phyloP scores from a whole-genome alignment of 1,140 invertebrate genomes.

The Yoshiicerus persimilis region DNA sequence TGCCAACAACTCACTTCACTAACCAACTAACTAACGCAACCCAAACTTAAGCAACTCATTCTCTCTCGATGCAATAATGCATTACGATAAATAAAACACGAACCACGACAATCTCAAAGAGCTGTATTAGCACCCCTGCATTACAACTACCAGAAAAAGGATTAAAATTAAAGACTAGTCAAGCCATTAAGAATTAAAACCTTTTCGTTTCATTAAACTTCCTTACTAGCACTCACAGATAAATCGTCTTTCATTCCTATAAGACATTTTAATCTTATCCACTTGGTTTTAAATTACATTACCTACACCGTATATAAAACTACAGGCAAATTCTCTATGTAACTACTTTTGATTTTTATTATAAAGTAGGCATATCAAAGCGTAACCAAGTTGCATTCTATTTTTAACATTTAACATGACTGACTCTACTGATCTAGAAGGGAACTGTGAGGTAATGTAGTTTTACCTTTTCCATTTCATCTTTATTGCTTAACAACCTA shows the following conservation, averaged over 20 bases:
- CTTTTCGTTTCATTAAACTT: neutral
- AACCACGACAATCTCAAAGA: neutral
- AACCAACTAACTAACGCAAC: neutral
- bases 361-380: no score
- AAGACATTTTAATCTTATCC: no score
- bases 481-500: neutral
- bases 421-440: neutral
- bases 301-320: no score
- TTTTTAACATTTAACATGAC: neutral
- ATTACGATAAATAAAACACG: neutral
- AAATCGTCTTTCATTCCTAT: no score
- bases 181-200: neutral
- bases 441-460: neutral
- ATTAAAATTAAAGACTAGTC: neutral
- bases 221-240: neutral
- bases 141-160: neutral
- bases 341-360: no score
- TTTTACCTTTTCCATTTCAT: neutral
- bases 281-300: no score
- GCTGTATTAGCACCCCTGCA: neutral
- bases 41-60: neutral
- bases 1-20: no score
- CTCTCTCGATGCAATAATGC: neutral
- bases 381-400: neutral
- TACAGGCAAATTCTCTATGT: no score